Percentiles rank a stretch among this genome's conserved stretches.
Evolutionary conservation across 2,888 invertebrate species (phyloP).

Genomic region (Griposia aprilina): DNA sequence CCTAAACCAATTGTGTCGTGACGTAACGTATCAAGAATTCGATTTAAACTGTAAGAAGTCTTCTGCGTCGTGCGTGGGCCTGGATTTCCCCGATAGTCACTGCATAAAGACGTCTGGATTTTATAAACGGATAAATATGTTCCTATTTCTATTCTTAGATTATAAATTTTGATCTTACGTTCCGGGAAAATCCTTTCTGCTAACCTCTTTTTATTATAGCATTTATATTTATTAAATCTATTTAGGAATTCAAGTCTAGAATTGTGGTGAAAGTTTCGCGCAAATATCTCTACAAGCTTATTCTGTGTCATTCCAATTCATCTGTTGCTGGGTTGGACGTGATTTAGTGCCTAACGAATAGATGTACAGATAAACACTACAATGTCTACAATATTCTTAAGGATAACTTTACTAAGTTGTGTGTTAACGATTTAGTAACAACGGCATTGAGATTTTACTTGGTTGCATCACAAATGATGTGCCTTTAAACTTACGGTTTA

Average conservation of each 20-base stretch:
- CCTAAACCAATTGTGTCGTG: slow-evolving; percentile 54
- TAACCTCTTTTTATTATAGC: not conserved
- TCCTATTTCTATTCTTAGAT: not conserved
- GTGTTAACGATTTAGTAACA: slow-evolving; percentile 29
- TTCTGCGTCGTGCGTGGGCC: not conserved
- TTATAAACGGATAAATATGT: slow-evolving; percentile 11
- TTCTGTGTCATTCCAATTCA: slow-evolving; percentile 50
- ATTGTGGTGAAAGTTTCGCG: slow-evolving; percentile 51
- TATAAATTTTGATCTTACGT: not conserved
- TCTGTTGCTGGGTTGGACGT: slow-evolving; percentile 39
- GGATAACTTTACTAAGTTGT: slow-evolving; percentile 21
- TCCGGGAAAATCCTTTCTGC: slow-evolving; percentile 17
- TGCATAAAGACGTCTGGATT: slow-evolving; percentile 9
- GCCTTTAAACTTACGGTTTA: slow-evolving; percentile 34
- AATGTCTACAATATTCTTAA: slow-evolving; percentile 29
- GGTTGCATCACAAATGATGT: slow-evolving; percentile 38
- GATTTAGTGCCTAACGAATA: slow-evolving; percentile 47
- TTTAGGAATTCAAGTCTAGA: slow-evolving; percentile 9
- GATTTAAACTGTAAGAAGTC: slow-evolving; percentile 37
- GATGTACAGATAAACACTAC: slow-evolving; percentile 28
- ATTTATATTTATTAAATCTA: slow-evolving; percentile 1
- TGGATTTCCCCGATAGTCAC: slow-evolving; percentile 26
- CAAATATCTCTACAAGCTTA: slow-evolving; percentile 33
- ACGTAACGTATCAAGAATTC: slow-evolving; percentile 34
- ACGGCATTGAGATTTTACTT: slow-evolving; percentile 9